These are phyloP conservation scores for Merops nubicus DNA, from an alignment of 2,113 vertebrate species.

Conservation along the genomic window DNA sequence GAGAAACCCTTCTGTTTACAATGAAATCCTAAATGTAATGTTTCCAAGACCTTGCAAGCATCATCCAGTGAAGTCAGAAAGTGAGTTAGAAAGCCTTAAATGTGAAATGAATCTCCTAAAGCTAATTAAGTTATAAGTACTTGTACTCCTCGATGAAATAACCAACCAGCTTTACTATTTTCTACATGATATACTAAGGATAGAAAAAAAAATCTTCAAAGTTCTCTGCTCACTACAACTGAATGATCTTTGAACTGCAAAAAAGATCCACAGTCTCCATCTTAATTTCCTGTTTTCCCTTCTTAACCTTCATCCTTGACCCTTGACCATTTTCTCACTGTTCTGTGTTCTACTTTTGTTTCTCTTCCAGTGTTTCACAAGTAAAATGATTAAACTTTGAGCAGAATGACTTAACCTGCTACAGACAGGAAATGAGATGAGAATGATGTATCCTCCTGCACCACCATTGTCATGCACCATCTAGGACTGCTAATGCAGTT, in stretches of 20 bases:
- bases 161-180: not conserved
- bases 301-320: not conserved
- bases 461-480: not conserved
- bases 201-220: not conserved
- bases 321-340: rapidly evolving
- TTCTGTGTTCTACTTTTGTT: not conserved
- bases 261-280: not conserved
- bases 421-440: not conserved
- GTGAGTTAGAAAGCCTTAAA: not conserved
- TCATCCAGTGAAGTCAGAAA: not conserved
- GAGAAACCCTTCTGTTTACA: not conserved
- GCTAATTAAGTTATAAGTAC: not conserved
- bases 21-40: not conserved
- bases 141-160: not conserved
- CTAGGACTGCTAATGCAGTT: not conserved
- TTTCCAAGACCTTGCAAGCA: not conserved
- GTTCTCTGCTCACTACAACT: not conserved
- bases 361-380: not conserved
- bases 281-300: not conserved
- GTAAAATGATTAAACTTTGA: not conserved
- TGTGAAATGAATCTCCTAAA: not conserved
- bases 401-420: not conserved
- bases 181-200: not conserved
- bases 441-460: not conserved
- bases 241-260: not conserved